Conservation (phyloP, 1,140 invertebrate species). For the Diabrotica virgifera region DNA sequence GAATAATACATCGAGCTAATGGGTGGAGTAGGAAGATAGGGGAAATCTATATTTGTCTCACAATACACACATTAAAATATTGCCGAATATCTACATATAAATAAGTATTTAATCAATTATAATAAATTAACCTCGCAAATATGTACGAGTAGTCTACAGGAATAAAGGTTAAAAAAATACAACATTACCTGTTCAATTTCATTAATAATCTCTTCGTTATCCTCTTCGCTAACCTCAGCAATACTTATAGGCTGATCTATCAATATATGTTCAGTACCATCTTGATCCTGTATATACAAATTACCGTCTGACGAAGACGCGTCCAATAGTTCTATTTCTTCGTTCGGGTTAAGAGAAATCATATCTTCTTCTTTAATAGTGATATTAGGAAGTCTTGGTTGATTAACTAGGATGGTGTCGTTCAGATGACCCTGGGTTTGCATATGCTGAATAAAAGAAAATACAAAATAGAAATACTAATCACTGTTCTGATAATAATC, state of each 20-base stretch:
- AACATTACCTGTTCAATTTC: not conserved
- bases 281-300: constrained; percentile 56
- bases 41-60: too few relatives aligned
- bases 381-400: constrained; percentile 59
- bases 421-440: constrained; percentile 60
- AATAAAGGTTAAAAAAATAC: too few relatives aligned
- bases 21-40: too few relatives aligned
- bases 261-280: constrained; percentile 55
- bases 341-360: constrained; percentile 46
- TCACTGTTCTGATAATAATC: too few relatives aligned
- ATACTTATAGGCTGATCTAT: constrained; percentile 52
- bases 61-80: too few relatives aligned
- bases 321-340: constrained; percentile 43
- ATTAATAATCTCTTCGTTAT: constrained; percentile 27
- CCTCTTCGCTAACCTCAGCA: constrained; percentile 36
- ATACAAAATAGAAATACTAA: not conserved
- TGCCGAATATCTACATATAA: too few relatives aligned
- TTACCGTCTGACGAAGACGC: constrained; percentile 48
- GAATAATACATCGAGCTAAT: too few relatives aligned
- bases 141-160: too few relatives aligned
- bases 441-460: constrained; percentile 60
- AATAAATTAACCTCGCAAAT: too few relatives aligned
- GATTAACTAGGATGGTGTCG: constrained; percentile 76
- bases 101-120: too few relatives aligned
- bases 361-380: constrained; percentile 53